Conservation (phyloP, 2,113 vertebrate genomes). For the Corythornis cristatus region DNA sequence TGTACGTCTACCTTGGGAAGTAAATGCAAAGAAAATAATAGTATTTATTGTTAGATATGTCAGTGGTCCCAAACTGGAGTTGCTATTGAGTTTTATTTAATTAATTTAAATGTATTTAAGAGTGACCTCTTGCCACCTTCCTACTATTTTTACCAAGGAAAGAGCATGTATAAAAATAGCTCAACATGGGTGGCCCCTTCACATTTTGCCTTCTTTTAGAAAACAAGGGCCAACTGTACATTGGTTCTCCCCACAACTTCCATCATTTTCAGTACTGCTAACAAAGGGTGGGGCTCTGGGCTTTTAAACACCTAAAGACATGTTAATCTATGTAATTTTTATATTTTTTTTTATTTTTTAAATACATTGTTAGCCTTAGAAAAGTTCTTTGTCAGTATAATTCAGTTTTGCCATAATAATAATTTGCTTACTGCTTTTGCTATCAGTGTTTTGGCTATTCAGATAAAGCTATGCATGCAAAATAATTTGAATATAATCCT, state of each 20-base stretch:
- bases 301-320: neutral
- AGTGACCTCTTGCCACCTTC: neutral
- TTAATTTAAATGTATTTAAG: too few relatives aligned
- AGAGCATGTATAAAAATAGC: neutral
- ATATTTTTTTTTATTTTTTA: neutral
- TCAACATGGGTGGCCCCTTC: neutral
- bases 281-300: neutral
- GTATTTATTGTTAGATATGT: neutral
- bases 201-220: neutral
- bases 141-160: neutral
- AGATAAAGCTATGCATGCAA: neutral
- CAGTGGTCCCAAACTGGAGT: neutral
- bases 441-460: neutral
- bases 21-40: neutral
- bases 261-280: neutral
- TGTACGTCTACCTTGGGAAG: neutral
- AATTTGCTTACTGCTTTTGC: neutral
- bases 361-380: neutral
- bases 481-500: neutral
- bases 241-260: neutral
- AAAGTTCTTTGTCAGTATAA: neutral
- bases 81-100: neutral
- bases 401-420: neutral
- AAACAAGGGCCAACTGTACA: neutral
- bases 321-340: neutral